phyloP scores from a whole-genome alignment of 1,140 invertebrate genomes.

The Carcinoscorpius rotundicauda region DNA sequence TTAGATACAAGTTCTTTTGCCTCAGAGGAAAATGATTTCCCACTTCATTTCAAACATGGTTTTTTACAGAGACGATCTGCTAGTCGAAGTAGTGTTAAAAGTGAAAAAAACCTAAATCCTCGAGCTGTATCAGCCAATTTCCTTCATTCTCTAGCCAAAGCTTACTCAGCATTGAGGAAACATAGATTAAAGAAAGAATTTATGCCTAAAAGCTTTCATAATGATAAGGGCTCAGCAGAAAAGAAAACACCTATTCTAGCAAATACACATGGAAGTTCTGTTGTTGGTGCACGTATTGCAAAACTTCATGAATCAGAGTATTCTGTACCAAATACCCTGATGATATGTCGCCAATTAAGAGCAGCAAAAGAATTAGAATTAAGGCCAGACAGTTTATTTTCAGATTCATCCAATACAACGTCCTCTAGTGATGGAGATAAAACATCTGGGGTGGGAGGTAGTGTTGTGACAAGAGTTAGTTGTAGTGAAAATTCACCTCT shows the following conservation, averaged over 20 bases:
- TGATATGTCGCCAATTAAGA: constrained; percentile 21
- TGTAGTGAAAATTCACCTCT: constrained; percentile 4
- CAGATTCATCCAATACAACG: constrained; percentile 34
- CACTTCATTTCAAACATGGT: neutral
- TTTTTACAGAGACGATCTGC: constrained; percentile 1
- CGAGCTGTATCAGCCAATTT: constrained; percentile 21
- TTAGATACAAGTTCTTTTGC: neutral
- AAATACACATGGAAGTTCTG: constrained; percentile 44
- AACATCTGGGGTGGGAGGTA: constrained; percentile 16
- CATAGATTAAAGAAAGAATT: constrained; percentile 26
- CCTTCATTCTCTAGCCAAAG: constrained; percentile 28
- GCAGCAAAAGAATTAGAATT: constrained; percentile 22
- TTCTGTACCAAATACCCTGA: constrained; percentile 56
- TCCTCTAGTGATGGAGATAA: constrained; percentile 46
- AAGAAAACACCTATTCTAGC: too few relatives aligned
- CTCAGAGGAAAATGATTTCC: neutral
- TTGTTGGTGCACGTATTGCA: constrained; percentile 69
- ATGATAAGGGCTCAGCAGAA: too few relatives aligned
- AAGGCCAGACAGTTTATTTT: constrained; percentile 42
- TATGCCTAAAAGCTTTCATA: too few relatives aligned
- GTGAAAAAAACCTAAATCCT: constrained; percentile 16
- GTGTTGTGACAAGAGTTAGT: constrained; percentile 26
- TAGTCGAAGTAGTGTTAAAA: constrained; percentile 16
- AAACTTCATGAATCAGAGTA: constrained; percentile 49
- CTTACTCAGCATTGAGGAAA: constrained; percentile 32